Evolutionary conservation across 2,888 invertebrate species (phyloP).

Genomic region (Taphrorychus bicolor): DNA sequence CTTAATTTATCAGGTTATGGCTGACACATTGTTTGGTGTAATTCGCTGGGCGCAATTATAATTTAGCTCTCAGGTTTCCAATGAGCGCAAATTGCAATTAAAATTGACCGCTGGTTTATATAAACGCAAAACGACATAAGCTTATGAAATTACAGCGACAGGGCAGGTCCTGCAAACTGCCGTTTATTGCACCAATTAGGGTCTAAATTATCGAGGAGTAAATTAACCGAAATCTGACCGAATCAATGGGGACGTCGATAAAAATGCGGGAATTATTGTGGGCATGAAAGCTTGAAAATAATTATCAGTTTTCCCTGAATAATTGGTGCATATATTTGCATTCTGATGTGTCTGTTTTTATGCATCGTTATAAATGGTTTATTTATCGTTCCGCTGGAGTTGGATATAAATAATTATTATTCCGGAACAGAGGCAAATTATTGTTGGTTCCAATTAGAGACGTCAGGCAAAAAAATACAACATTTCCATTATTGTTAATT

Average conservation of each 20-base stretch:
- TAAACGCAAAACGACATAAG: not conserved
- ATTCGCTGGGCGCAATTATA: not conserved
- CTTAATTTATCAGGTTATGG: too few species aligned
- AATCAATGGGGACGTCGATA: not conserved
- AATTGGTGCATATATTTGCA: not conserved
- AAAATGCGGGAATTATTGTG: not conserved
- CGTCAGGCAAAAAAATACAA: not conserved
- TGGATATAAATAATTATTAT: not conserved
- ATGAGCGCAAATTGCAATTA: not conserved
- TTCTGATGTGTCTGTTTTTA: too few species aligned
- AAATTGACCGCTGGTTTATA: not conserved
- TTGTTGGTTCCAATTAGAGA: not conserved
- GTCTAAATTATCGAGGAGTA: not conserved
- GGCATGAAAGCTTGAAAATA: not conserved
- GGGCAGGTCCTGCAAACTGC: not conserved
- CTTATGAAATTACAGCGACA: not conserved
- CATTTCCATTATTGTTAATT: too few species aligned
- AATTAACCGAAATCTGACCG: not conserved
- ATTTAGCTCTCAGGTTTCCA: not conserved
- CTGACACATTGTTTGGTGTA: not conserved
- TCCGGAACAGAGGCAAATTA: not conserved
- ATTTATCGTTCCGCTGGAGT: not conserved
- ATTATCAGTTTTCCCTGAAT: not conserved
- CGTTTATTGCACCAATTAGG: slow-evolving; percentile 2
- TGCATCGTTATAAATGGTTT: not conserved